Conservation (phyloP, 2,888 invertebrate species). For the Agrypnus murinus region DNA sequence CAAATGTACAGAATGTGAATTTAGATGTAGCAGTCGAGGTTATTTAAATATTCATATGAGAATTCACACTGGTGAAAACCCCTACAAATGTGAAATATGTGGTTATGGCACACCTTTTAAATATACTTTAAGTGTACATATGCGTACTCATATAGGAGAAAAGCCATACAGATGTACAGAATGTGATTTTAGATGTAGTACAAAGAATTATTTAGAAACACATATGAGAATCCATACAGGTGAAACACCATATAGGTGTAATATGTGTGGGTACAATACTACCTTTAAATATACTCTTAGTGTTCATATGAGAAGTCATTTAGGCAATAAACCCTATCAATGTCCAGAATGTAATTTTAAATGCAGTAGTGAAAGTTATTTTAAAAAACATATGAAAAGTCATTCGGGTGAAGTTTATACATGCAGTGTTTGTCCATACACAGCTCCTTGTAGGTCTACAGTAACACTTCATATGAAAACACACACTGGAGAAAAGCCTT, state of each 20-base stretch:
- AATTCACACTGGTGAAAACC: slow-evolving; percentile 12
- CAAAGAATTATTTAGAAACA: neutral
- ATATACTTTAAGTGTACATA: neutral
- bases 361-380: neutral
- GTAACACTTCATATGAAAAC: slow-evolving; percentile 3
- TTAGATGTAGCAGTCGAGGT: neutral
- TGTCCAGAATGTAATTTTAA: slow-evolving; percentile 7
- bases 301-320: slow-evolving; percentile 30
- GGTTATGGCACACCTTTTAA: neutral
- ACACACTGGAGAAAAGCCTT: slow-evolving; percentile 21
- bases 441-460: too few relatives aligned
- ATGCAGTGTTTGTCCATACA: neutral
- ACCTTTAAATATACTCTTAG: neutral
- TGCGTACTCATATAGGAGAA: neutral
- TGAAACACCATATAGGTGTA: neutral
- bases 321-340: slow-evolving; percentile 15
- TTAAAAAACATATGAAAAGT: slow-evolving; percentile 7
- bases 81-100: slow-evolving; percentile 4
- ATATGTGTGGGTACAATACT: slow-evolving; percentile 16
- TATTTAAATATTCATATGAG: slow-evolving; percentile 4
- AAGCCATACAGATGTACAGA: neutral
- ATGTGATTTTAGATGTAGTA: neutral
- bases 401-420: neutral
- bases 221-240: slow-evolving; percentile 25
- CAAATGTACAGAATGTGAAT: slow-evolving; percentile 15